These are phyloP conservation scores for Myotis daubentonii DNA, from an alignment of 2,797 vertebrate genomes.

Conservation along the genomic window DNA sequence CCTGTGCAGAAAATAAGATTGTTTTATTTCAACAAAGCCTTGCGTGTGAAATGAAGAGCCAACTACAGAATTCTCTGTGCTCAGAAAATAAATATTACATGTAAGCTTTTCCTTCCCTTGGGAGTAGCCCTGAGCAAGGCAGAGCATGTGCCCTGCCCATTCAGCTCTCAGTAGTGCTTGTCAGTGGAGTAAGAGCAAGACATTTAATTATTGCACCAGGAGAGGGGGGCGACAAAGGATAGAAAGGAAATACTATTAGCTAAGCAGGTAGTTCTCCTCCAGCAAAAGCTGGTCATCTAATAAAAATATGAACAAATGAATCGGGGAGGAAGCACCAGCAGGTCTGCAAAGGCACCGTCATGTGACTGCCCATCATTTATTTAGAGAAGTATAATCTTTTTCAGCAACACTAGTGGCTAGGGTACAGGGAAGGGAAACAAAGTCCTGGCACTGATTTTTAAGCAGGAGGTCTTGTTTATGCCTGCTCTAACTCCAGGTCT, in stretches of 20 bases:
- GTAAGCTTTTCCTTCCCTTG: neutral
- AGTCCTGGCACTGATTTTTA: neutral
- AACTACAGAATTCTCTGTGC: neutral
- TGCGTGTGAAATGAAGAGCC: slow-evolving; percentile 26
- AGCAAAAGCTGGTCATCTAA: slow-evolving; percentile 67
- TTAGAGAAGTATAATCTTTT: neutral
- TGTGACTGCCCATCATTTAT: neutral
- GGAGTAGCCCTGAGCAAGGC: neutral
- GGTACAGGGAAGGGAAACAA: neutral
- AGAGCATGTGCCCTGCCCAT: neutral
- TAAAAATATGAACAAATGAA: slow-evolving; percentile 75
- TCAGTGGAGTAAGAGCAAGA: slow-evolving; percentile 57
- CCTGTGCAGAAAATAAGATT: slow-evolving; percentile 14
- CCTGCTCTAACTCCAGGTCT: neutral
- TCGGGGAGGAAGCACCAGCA: slow-evolving; percentile 21
- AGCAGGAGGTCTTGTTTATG: neutral
- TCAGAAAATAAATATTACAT: slow-evolving; percentile 46
- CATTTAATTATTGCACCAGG: slow-evolving; percentile 69
- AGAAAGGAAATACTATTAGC: slow-evolving; percentile 65
- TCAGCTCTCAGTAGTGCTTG: neutral
- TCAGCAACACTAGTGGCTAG: neutral
- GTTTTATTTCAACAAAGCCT: slow-evolving; percentile 47
- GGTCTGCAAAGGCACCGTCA: neutral
- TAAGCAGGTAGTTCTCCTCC: slow-evolving; percentile 60
- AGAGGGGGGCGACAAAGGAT: slow-evolving; percentile 55